Evolutionary conservation across 2,888 invertebrate species (phyloP).

Genomic region (Cataglyphis altisquamis): DNA sequence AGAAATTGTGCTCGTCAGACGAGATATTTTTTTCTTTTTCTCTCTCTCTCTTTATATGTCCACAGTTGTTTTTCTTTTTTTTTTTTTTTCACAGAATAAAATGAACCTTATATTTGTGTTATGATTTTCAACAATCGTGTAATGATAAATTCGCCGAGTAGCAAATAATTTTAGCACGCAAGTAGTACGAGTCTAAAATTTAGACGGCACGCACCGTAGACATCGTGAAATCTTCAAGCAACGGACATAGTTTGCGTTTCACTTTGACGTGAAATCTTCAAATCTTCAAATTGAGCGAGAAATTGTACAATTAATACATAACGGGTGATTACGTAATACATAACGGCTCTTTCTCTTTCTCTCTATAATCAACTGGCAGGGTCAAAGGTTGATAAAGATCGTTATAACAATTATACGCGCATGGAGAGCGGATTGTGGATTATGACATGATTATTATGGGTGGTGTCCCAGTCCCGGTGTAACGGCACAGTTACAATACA

Average conservation of each 20-base stretch:
- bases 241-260: background rate
- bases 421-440: conserved; percentile 66
- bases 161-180: background rate
- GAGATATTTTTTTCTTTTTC: background rate
- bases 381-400: conserved; percentile 48
- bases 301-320: background rate
- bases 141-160: background rate
- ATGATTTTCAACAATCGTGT: background rate
- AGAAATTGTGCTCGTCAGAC: conserved; percentile 17
- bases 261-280: background rate
- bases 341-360: background rate
- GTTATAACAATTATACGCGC: conserved; percentile 60
- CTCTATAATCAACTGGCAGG: conserved; percentile 4
- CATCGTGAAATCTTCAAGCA: background rate
- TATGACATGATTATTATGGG: conserved; percentile 73
- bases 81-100: background rate
- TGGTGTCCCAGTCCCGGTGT: conserved; percentile 67
- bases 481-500: conserved; percentile 73
- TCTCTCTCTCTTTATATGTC: background rate
- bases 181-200: background rate
- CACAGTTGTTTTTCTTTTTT: background rate
- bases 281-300: background rate
- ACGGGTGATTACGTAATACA: background rate
- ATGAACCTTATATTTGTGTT: background rate
- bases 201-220: background rate